These are phyloP conservation scores for Chironomus tentans DNA, from an alignment of 2,888 invertebrate species.

Conservation along the genomic window DNA sequence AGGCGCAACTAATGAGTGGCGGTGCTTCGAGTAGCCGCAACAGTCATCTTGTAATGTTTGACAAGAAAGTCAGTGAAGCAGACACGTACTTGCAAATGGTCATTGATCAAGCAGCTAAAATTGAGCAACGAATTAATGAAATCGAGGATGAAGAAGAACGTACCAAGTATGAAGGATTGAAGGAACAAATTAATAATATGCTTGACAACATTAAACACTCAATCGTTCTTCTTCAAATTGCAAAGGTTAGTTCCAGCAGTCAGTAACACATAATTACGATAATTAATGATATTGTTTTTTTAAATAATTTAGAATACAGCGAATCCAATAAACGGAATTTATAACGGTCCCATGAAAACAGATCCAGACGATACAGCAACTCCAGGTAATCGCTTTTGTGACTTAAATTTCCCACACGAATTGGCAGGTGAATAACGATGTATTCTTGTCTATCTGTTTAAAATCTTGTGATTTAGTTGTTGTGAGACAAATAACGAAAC, in stretches of 20 bases:
- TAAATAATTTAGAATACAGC: slow-evolving; percentile 82
- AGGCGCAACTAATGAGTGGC: slow-evolving; percentile 35
- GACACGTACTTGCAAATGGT: slow-evolving; percentile 93
- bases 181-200: slow-evolving; percentile 75
- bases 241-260: slow-evolving; percentile 60
- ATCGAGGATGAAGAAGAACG: slow-evolving; percentile 55
- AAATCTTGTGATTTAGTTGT: background rate
- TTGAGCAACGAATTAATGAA: slow-evolving; percentile 55
- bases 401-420: background rate
- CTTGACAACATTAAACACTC: slow-evolving; percentile 97
- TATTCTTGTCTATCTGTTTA: background rate
- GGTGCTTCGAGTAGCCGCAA: slow-evolving; percentile 30
- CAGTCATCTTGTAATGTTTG: slow-evolving; percentile 58
- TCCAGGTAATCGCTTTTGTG: slow-evolving; percentile 8
- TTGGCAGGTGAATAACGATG: slow-evolving; percentile 12
- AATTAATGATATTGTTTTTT: slow-evolving; percentile 3
- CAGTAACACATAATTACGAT: background rate
- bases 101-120: slow-evolving; percentile 82
- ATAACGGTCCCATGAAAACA: slow-evolving; percentile 52
- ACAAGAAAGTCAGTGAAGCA: slow-evolving; percentile 85
- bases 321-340: slow-evolving; percentile 82
- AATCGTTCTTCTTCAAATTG: slow-evolving; percentile 94
- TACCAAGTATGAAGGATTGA: slow-evolving; percentile 57
- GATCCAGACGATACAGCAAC: slow-evolving; percentile 15
- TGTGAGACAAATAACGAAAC: slow-evolving; percentile 4